Base-by-base conservation (phyloP, 2,113 vertebrate species). In the Scytalopus superciliaris region DNA sequence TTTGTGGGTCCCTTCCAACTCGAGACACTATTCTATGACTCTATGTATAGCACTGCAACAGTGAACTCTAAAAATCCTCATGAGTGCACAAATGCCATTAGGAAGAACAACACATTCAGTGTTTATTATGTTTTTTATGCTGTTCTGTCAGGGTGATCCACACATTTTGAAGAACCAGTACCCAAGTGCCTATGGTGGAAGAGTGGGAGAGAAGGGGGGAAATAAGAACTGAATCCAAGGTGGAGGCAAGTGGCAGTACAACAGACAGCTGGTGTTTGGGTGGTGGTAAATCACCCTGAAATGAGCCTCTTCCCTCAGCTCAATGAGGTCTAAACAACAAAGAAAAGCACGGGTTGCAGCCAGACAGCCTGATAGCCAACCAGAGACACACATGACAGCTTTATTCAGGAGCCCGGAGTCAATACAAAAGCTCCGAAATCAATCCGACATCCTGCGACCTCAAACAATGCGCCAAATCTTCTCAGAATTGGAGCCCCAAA, bases 201-300 rank as follows among this genome's bases (percentile, higher is more conserved):
- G 86, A 94, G 67, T 63, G 57, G 63, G 75, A 91, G 70, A 94
- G 75, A 75, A 93, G 67, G 17, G 31, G 83, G 83, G 53, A 87
- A 90, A 89, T 3, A 6, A 94, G 81, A 80, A 89, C 89, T 63
- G 86, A 92, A 96, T 93, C 97, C 95, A 90, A 96, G 97, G 95
- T 93, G 96, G 91, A 95, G 78, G 92, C 83, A 96, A 92, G 89
- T 60, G 25, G 94, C 94, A 95, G 90, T 98, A 98, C 98, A 99
- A 98, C 98, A 98, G 99, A 99, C 99, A 99, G 99, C 99, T 99
- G 99, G 99, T 99, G 99, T 99, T 99, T 99, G 98, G 98, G 98
- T 97, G 98, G 98, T 98, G 98, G 98, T 99, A 99, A 99, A 99
- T 99, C 99, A 99, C 98, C 98, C 98, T 99, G 99, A 98, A 98